phyloP scores from a whole-genome alignment of 2,888 invertebrate genomes.

The Dinocampus coccinellae region DNA sequence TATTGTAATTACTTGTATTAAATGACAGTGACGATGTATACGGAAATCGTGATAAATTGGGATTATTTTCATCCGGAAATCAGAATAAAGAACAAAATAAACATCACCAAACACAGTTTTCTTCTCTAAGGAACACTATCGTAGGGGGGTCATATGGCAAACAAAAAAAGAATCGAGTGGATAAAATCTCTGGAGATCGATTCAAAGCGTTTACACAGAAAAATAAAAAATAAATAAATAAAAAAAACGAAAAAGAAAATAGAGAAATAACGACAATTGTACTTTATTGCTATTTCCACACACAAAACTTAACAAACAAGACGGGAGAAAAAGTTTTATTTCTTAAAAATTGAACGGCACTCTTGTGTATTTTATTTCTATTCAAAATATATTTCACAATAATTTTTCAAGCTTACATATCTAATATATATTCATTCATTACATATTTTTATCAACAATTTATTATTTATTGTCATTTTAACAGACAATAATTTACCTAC shows the following conservation, averaged over 20 bases:
- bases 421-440: no score
- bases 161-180: constrained; percentile 33
- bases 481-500: no score
- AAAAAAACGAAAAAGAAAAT: constrained; percentile 31
- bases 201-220: constrained; percentile 13
- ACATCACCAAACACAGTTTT: no score
- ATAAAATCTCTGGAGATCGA: constrained; percentile 41
- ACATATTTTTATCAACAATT: no score
- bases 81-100: no score
- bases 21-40: no score
- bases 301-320: constrained; percentile 52
- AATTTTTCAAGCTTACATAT: neutral
- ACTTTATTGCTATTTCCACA: constrained; percentile 54
- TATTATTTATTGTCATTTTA: no score
- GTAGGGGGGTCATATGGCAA: no score
- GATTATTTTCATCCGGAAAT: no score
- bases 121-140: no score
- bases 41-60: no score
- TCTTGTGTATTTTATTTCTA: neutral
- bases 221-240: constrained; percentile 31
- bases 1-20: no score
- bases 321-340: constrained; percentile 33
- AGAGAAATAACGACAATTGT: constrained; percentile 16
- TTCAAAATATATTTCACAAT: neutral
- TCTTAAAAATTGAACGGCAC: constrained; percentile 28